Evolutionary conservation across 1,140 invertebrate species (phyloP).

Genomic region (Periplaneta americana): DNA sequence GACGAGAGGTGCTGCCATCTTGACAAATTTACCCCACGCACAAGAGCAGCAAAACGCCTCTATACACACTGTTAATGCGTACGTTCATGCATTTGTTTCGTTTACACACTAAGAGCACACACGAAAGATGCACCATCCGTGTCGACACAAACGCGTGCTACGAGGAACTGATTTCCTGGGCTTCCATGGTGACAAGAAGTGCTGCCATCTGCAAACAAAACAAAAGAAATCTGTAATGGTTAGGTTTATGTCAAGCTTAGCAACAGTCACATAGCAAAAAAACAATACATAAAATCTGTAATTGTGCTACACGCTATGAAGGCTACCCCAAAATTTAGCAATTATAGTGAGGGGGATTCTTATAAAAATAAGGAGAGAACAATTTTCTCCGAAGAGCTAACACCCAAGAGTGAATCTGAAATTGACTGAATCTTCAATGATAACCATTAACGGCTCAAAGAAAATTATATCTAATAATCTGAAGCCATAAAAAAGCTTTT

Average conservation of each 20-base stretch:
- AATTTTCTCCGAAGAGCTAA: too few relatives aligned
- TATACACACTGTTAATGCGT: background rate
- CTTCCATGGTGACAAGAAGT: background rate
- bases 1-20: background rate
- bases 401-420: too few relatives aligned
- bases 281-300: too few relatives aligned
- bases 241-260: background rate
- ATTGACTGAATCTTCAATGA: background rate
- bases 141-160: background rate
- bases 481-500: background rate
- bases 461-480: background rate
- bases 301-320: too few relatives aligned
- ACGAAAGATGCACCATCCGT: background rate
- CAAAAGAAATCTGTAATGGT: background rate
- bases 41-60: background rate
- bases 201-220: background rate
- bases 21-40: background rate
- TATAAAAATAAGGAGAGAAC: background rate
- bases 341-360: too few relatives aligned
- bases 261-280: too few relatives aligned
- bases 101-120: background rate
- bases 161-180: too few relatives aligned
- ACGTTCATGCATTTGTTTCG: background rate
- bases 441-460: background rate
- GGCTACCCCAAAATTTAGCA: too few relatives aligned